A percentile compares a stretch with the other conserved stretches of the same genome.
These are phyloP conservation scores for Agriopis aurantiaria DNA, from an alignment of 2,888 invertebrate species.

Conservation along the genomic window DNA sequence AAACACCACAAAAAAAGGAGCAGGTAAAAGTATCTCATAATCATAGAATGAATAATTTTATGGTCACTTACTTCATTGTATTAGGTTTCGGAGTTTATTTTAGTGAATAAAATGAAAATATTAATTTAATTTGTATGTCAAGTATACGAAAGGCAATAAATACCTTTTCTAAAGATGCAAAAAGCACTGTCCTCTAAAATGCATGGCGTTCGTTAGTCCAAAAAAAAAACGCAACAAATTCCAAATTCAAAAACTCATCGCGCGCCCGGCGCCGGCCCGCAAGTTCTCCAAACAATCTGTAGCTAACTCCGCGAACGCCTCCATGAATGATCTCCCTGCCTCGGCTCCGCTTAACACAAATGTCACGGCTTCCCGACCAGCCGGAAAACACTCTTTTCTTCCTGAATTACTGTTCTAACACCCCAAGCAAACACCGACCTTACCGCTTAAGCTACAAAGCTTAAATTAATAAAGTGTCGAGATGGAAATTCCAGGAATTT, in stretches of 20 bases:
- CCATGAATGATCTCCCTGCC: slow-evolving; percentile 81
- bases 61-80: too few relatives aligned
- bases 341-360: slow-evolving; percentile 83
- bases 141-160: too few relatives aligned
- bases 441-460: slow-evolving; percentile 55
- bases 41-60: too few relatives aligned
- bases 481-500: slow-evolving; percentile 81
- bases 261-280: slow-evolving; percentile 45
- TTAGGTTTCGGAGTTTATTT: too few relatives aligned
- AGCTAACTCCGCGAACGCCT: slow-evolving; percentile 61
- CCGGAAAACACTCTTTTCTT: slow-evolving; percentile 86
- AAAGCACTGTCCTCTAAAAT: background rate
- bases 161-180: too few relatives aligned
- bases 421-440: slow-evolving; percentile 57
- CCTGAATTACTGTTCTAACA: slow-evolving; percentile 73
- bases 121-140: too few relatives aligned
- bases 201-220: background rate
- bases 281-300: slow-evolving; percentile 73
- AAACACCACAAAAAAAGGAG: background rate
- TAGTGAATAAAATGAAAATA: background rate
- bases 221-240: slow-evolving; percentile 29
- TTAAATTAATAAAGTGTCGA: slow-evolving; percentile 43
- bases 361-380: slow-evolving; percentile 82
- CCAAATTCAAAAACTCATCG: slow-evolving; percentile 33
- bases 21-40: too few relatives aligned